Conservation (phyloP, 2,113 vertebrate species). For the Rhabdornis inornatus region DNA sequence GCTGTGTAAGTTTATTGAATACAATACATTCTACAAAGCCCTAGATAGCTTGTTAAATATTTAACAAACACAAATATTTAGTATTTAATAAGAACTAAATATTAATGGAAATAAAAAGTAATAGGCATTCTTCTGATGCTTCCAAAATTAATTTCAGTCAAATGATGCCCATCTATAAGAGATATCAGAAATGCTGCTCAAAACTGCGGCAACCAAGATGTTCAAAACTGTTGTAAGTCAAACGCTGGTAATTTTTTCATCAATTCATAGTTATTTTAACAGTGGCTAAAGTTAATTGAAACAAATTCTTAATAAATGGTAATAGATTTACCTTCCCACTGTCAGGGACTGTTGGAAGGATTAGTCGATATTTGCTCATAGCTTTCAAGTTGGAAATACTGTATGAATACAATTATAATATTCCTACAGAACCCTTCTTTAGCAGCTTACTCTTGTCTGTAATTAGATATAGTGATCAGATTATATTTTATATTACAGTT, state of each 20-base stretch:
- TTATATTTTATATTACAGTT: slow-evolving; percentile 24
- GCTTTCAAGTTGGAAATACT: slow-evolving; percentile 48
- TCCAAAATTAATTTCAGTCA: background rate
- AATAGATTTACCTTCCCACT: slow-evolving; percentile 54
- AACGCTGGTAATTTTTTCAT: background rate
- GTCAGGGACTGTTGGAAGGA: slow-evolving; percentile 19
- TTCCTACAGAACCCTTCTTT: slow-evolving; percentile 16
- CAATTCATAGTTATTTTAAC: slow-evolving; percentile 25
- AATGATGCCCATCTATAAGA: background rate
- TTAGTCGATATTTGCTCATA: slow-evolving; percentile 52
- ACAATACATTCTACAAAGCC: slow-evolving; percentile 29
- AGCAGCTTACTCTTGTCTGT: slow-evolving; percentile 25
- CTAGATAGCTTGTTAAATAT: slow-evolving; percentile 49
- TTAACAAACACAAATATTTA: slow-evolving; percentile 58
- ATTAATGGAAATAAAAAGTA: slow-evolving; percentile 40
- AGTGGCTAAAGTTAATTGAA: slow-evolving; percentile 44
- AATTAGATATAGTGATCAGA: slow-evolving; percentile 54
- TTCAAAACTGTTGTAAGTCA: background rate
- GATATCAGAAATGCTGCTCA: background rate
- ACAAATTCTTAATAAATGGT: slow-evolving; percentile 58
- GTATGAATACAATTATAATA: slow-evolving; percentile 38
- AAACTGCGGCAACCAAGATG: background rate
- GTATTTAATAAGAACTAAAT: slow-evolving; percentile 46
- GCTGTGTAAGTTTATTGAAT: slow-evolving; percentile 37
- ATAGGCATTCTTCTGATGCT: background rate